Evolutionary conservation across 2,888 invertebrate species (phyloP), one percentile per base, ranked within the genome.

Genomic region (Pseudanteris insignis): DNA sequence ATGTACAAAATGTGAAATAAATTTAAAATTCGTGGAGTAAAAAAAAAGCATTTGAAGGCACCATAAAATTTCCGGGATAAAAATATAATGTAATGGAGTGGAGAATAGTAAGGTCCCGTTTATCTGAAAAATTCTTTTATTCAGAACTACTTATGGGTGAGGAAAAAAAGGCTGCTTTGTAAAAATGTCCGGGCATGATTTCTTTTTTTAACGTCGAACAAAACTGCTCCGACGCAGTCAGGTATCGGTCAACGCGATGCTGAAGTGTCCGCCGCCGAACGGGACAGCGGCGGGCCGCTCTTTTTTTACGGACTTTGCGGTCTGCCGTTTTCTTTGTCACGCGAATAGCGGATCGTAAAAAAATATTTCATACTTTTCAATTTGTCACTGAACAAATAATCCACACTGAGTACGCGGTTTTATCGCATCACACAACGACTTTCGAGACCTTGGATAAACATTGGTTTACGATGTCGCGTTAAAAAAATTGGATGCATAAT

Each of bases 221-320:
- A 61, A 61, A 54, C 55, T 33, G 11, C 33, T 26, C 21, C 25
- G 24, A 8, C 25, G 9, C 11, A 30, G 11, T 26, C 47, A 51
- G 46, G 50, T 47, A 48, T 48, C 44, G 50, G 54, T 54, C 59
- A 53, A 48, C 43, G 43, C 43, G 38, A 60, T 34, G 24, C 43
- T 48, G 28, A 54, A 58, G 58, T 58, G 58, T 57, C 5, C 37
- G 28, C 14, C 5, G 9, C 13, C 5, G 26, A 11, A 18, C 10
- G 24, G 25, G 24, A 36, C 8, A 24, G n/a, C 9, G 7, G n/a
- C 21, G 12, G 11, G 10, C 11, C 24, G 18, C 3, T 18, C 18
- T 18, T 18, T 18, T 18, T 18, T 57, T 41, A 32, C 36, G 32
- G 41, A 36, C 14, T 24, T 30, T 43, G 43, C 18, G 57, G 57